Base-by-base conservation (phyloP, 2,797 vertebrate genomes). In the Hemitrygon akajei region DNA sequence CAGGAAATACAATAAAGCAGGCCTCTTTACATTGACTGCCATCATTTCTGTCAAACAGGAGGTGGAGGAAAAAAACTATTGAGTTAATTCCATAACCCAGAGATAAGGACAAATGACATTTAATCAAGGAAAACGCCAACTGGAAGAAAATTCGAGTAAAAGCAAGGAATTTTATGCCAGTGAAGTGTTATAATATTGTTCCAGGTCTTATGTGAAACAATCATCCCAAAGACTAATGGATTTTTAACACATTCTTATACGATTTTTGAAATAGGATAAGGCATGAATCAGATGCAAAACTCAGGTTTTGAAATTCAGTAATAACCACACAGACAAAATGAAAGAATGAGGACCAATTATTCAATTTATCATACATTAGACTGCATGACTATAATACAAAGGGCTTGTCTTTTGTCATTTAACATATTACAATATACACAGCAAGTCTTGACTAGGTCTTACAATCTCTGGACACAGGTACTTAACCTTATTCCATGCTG, bases 321-420 rank as follows among this genome's bases (percentile, higher is more conserved):
- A 93, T 76, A 93, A 82, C 91, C 40, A 93, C 93, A 94, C 69
- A 63, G 60, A 71, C 93, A 94, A 93, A 94, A 94, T 97, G 97
- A 97, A 97, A 98, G 97, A 98, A 98, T 96, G 97, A 98, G 97
- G 97, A 96, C 97, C 98, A 97, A 98, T 99, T 98, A 98, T 98
- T 99, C 98, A 99, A 98, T 98, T 99, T 99, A 99, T 99, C 98
- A 99, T 99, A 99, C 98, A 99, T 99, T 99, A 99, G 98, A 99
- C 98, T 98, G 98, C 98, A 98, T 99, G 98, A 99, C 98, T 99
- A 99, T 99, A 98, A 99, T 99, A 99, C 98, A 99, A 99, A 99
- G 98, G 98, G 98, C 98, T 97, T 96, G 96, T 97, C 96, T 97
- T 97, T 97, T 96, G 97, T 97, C 97, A 96, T 97, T 98, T 97